A percentile compares a stretch with the other conserved stretches of the same genome.
These are phyloP conservation scores for Neria commutata DNA, from an alignment of 2,888 invertebrate genomes.

Conservation along the genomic window DNA sequence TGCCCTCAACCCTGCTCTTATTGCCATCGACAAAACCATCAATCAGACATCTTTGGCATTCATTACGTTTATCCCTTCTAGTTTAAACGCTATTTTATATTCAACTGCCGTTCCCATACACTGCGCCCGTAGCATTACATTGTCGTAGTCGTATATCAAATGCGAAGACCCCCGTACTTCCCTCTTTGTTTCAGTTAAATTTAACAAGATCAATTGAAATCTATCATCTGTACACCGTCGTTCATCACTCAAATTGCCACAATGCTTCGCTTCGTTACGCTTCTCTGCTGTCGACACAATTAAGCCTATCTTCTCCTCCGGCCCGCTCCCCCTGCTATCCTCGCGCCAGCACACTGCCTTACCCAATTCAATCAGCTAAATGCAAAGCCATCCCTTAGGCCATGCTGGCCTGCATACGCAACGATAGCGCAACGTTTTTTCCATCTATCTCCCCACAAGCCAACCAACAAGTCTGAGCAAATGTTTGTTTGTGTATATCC, in stretches of 20 bases:
- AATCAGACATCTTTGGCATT: background rate
- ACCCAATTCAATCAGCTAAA: background rate
- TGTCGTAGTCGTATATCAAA: background rate
- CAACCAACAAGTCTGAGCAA: too few relatives aligned
- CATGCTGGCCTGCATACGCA: background rate
- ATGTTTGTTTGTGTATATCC: too few relatives aligned
- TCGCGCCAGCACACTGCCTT: too few relatives aligned
- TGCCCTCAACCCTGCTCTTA: too few relatives aligned
- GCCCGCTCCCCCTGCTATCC: too few relatives aligned
- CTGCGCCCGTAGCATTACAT: background rate
- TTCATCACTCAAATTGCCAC: background rate
- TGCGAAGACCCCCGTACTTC: too few relatives aligned
- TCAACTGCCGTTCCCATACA: background rate
- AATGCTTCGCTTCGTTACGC: background rate
- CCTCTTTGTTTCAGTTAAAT: background rate
- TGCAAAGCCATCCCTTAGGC: background rate
- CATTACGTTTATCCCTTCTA: background rate
- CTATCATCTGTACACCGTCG: background rate
- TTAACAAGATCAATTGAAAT: constrained; percentile 3
- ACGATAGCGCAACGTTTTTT: too few relatives aligned
- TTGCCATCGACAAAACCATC: too few relatives aligned
- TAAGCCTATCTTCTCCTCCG: too few relatives aligned
- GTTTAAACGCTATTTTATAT: background rate
- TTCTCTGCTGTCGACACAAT: background rate
- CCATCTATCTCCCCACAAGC: too few relatives aligned